phyloP scores from a whole-genome alignment of 2,888 invertebrate genomes.

The Pseudolycoriella hygida region DNA sequence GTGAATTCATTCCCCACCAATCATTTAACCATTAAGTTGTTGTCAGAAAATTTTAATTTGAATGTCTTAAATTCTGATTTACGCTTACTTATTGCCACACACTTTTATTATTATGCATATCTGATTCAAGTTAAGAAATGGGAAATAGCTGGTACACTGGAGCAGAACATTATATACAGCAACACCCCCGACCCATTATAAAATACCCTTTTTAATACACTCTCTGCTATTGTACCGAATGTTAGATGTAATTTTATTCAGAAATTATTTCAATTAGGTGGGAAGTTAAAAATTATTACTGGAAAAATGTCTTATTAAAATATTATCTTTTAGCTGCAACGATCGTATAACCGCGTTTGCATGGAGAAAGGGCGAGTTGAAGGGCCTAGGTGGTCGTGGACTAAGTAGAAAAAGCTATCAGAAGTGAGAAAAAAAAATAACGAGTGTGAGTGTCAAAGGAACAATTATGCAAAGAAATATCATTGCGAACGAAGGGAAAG shows the following conservation, averaged over 20 bases:
- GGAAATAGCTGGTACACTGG: too few relatives aligned
- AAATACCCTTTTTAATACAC: background rate
- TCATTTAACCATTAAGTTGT: background rate
- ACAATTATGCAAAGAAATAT: too few relatives aligned
- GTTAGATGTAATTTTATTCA: background rate
- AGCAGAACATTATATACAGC: too few relatives aligned
- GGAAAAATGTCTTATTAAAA: slow-evolving; percentile 2
- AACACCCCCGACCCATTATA: too few relatives aligned
- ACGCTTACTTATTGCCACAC: slow-evolving; percentile 1
- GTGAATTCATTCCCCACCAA: background rate
- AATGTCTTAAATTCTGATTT: slow-evolving; percentile 4
- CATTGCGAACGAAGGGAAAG: too few relatives aligned
- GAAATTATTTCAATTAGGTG: slow-evolving; percentile 1
- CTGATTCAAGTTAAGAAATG: background rate
- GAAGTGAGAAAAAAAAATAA: too few relatives aligned
- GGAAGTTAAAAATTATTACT: slow-evolving; percentile 1
- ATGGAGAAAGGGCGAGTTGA: too few relatives aligned
- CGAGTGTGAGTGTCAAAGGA: too few relatives aligned
- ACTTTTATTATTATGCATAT: background rate
- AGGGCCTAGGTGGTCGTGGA: too few relatives aligned
- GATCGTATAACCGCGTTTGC: too few relatives aligned
- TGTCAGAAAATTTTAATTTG: slow-evolving; percentile 2
- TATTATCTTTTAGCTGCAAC: background rate
- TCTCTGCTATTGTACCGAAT: background rate
- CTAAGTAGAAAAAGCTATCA: too few relatives aligned